Evolutionary conservation across 2,113 vertebrate species (phyloP).

Genomic region (Melanerpes formicivorus): DNA sequence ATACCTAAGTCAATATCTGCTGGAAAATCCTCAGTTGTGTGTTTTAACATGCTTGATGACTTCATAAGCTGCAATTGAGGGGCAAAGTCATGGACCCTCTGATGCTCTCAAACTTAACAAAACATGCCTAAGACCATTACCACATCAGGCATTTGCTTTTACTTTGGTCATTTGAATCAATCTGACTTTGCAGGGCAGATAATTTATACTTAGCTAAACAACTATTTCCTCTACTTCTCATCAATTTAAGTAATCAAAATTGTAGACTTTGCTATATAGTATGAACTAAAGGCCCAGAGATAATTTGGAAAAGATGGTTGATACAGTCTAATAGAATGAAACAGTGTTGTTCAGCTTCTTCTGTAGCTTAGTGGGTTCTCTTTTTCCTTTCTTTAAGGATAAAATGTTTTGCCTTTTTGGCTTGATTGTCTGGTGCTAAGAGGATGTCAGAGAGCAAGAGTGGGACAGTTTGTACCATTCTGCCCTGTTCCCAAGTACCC

Average conservation of each 20-base stretch:
- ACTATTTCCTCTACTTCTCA: conserved; percentile 58
- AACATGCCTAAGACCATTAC: conserved; percentile 48
- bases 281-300: conserved; percentile 44
- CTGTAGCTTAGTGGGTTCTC: not conserved
- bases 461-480: not conserved
- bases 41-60: conserved; percentile 32
- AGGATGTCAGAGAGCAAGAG: not conserved
- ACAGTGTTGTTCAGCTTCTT: not conserved
- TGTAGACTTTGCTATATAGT: conserved; percentile 42
- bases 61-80: conserved; percentile 40
- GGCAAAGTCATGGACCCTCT: conserved; percentile 50
- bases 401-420: not conserved
- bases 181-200: conserved; percentile 59
- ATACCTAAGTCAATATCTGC: not conserved
- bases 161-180: conserved; percentile 51
- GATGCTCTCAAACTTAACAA: conserved; percentile 60
- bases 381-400: not conserved
- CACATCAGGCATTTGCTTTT: conserved; percentile 51
- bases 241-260: conserved; percentile 65
- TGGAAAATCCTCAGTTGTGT: not conserved
- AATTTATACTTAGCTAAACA: conserved; percentile 70
- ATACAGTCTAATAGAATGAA: conserved; percentile 15
- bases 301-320: conserved; percentile 37
- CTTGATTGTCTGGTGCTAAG: not conserved
- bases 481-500: not conserved